Conservation (phyloP, 2,797 vertebrate species). For the Dipus sagitta region DNA sequence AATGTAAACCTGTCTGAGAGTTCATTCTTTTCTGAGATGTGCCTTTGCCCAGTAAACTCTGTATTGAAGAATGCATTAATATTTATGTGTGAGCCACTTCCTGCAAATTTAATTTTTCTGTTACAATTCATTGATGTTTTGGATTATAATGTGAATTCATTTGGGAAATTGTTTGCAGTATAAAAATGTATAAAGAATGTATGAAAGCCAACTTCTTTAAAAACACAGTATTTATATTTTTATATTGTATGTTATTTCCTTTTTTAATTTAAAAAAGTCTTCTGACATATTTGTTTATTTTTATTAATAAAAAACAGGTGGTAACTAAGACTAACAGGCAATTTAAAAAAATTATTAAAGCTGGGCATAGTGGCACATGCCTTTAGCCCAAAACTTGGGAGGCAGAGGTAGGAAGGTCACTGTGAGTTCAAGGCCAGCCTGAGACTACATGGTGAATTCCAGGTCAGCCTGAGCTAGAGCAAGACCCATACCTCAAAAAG, state of each 20-base stretch:
- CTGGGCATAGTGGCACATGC: too few species aligned
- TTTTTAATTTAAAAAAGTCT: background rate
- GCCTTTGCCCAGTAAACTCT: background rate
- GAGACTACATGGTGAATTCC: too few species aligned
- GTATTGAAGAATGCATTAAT: background rate
- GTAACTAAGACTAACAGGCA: slow-evolving; percentile 3
- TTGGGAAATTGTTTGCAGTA: background rate
- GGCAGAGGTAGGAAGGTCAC: too few species aligned
- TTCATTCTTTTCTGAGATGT: background rate
- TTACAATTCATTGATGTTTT: background rate
- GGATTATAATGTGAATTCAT: background rate
- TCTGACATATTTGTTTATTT: background rate
- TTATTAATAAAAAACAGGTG: slow-evolving; percentile 34
- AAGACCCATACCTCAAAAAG: too few species aligned
- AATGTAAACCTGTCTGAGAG: background rate
- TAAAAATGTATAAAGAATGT: background rate
- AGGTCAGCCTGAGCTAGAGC: too few species aligned
- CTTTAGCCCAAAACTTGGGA: too few species aligned
- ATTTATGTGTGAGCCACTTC: background rate
- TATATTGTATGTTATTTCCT: background rate
- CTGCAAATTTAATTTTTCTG: slow-evolving; percentile 25
- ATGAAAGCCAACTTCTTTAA: background rate
- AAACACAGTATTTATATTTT: background rate
- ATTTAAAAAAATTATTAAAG: background rate
- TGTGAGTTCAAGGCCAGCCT: too few species aligned